A percentile compares a stretch with the other conserved stretches of the same genome.
Conservation (phyloP, 2,113 vertebrate genomes). For the Oophaga pumilio region DNA sequence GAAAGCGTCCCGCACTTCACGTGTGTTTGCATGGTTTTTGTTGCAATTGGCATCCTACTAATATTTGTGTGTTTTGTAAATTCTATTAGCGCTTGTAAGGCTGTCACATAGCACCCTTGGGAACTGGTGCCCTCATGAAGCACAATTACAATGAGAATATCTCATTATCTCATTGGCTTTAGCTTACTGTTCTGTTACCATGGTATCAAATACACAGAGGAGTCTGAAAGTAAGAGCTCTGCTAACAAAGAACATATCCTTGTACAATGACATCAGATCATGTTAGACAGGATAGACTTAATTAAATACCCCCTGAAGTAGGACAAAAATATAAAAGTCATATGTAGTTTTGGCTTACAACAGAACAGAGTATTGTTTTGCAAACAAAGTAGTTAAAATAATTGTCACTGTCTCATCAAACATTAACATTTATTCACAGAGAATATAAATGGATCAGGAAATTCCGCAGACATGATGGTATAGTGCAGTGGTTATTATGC, state of each 20-base stretch:
- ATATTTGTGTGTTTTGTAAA: slow-evolving; percentile 74
- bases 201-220: slow-evolving; percentile 88
- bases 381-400: slow-evolving; percentile 40
- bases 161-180: slow-evolving; percentile 89
- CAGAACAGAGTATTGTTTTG: slow-evolving; percentile 48
- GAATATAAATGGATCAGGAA: slow-evolving; percentile 7
- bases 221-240: slow-evolving; percentile 76
- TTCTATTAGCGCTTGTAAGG: slow-evolving; percentile 79
- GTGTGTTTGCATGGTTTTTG: slow-evolving; percentile 69
- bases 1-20: slow-evolving; percentile 63
- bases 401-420: slow-evolving; percentile 33
- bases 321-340: slow-evolving; percentile 71
- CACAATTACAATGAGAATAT: slow-evolving; percentile 87
- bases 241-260: slow-evolving; percentile 86
- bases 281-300: slow-evolving; percentile 80
- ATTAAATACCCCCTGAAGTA: slow-evolving; percentile 78
- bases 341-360: slow-evolving; percentile 65
- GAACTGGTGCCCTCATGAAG: slow-evolving; percentile 81
- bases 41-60: slow-evolving; percentile 66
- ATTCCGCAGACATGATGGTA: slow-evolving; percentile 59
- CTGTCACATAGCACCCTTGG: slow-evolving; percentile 79
- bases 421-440: slow-evolving; percentile 22
- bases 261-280: slow-evolving; percentile 85
- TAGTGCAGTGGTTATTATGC: neutral
- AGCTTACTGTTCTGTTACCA: slow-evolving; percentile 86